These are phyloP conservation scores for Lamellibrachia columna DNA, from an alignment of 2,888 invertebrate species.

Conservation along the genomic window DNA sequence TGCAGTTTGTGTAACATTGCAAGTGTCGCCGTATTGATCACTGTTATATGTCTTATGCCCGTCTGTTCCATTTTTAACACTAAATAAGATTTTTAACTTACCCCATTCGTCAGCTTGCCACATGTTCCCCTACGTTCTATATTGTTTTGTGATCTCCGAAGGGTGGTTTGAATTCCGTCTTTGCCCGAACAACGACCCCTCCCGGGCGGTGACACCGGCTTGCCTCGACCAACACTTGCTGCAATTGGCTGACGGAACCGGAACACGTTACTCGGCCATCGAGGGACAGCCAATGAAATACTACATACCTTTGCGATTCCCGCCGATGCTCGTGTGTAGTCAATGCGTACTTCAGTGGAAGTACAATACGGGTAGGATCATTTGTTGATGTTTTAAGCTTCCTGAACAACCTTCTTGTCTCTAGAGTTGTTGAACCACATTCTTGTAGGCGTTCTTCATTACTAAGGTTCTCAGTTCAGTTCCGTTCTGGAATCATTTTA, in stretches of 20 bases:
- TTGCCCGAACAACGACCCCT: conserved; percentile 35
- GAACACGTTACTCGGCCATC: conserved; percentile 26
- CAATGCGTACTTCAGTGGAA: conserved; percentile 45
- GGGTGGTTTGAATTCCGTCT: conserved; percentile 43
- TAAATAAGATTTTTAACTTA: too few species aligned
- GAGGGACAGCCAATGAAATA: background rate
- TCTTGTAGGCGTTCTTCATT: too few species aligned
- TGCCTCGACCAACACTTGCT: conserved; percentile 38
- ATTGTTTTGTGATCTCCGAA: background rate
- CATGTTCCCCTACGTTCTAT: background rate
- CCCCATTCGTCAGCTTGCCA: too few species aligned
- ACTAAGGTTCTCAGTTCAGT: too few species aligned
- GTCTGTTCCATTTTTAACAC: too few species aligned
- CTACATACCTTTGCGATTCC: conserved; percentile 30
- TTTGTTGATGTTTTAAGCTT: background rate
- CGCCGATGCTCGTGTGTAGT: conserved; percentile 32
- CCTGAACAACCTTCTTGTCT: background rate
- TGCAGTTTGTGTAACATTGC: too few species aligned
- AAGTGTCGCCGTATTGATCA: too few species aligned
- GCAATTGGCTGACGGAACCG: conserved; percentile 32
- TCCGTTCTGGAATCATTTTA: too few species aligned
- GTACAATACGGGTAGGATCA: conserved; percentile 39
- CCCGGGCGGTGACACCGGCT: conserved; percentile 25
- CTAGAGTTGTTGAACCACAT: background rate
- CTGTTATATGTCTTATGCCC: too few species aligned